Percentiles rank a stretch among this genome's conserved stretches.
Conservation (phyloP, 2,113 vertebrate species). For the Colossoma macropomum region DNA sequence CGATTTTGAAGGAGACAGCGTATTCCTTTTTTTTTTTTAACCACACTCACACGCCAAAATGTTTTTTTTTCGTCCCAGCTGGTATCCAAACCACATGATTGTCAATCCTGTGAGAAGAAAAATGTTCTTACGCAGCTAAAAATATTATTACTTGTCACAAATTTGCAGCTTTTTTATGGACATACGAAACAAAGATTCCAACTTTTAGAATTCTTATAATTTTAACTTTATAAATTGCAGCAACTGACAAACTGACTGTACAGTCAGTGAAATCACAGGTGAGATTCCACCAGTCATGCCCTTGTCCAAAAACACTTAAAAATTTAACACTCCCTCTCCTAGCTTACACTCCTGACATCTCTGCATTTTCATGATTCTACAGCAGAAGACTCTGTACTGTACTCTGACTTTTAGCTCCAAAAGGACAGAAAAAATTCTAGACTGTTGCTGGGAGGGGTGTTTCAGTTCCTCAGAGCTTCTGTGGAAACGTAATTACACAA, state of each 20-base stretch:
- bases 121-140: neutral
- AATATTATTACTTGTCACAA: too few species aligned
- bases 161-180: too few species aligned
- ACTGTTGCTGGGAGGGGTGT: neutral
- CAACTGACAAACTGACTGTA: neutral
- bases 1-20: conserved; percentile 55
- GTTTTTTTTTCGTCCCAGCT: neutral
- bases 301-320: neutral
- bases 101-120: neutral
- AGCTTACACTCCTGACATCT: neutral
- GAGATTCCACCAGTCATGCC: neutral
- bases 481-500: neutral
- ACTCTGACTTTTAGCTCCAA: neutral
- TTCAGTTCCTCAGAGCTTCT: neutral
- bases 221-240: neutral
- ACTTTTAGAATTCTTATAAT: neutral
- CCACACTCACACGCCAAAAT: conserved; percentile 51
- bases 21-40: conserved; percentile 59
- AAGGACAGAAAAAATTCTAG: neutral
- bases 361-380: neutral
- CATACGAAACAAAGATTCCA: neutral
- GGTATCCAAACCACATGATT: conserved; percentile 28
- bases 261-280: neutral
- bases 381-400: neutral
- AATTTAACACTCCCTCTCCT: neutral